A percentile compares a stretch with the other conserved stretches of the same genome.
Evolutionary conservation across 2,888 invertebrate genomes (phyloP).

Genomic region (Nomada fabriciana): DNA sequence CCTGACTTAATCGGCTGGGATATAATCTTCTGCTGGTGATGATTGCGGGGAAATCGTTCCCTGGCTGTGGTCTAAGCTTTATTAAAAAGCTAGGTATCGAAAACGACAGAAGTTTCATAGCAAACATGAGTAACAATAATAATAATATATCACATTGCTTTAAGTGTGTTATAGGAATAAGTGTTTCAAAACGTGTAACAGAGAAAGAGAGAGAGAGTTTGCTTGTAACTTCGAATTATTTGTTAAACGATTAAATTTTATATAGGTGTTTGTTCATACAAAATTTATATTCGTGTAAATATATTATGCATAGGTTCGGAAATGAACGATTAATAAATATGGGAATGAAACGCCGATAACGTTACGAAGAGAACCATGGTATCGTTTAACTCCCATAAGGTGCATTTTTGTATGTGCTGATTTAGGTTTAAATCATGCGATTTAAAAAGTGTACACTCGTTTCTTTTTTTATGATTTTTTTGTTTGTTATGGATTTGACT

Average conservation of each 20-base stretch:
- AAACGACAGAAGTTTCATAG: slow-evolving; percentile 14
- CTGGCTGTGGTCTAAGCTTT: slow-evolving; percentile 22
- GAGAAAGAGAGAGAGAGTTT: slow-evolving; percentile 32
- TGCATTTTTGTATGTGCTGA: slow-evolving; percentile 22
- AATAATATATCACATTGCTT: slow-evolving; percentile 33
- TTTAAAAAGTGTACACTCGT: slow-evolving; percentile 11
- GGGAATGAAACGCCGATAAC: slow-evolving; percentile 5
- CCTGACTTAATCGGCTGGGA: slow-evolving; percentile 52
- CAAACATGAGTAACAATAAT: slow-evolving; percentile 10
- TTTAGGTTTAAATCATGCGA: neutral
- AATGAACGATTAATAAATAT: slow-evolving; percentile 29
- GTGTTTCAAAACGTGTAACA: slow-evolving; percentile 24
- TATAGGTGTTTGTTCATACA: slow-evolving; percentile 47
- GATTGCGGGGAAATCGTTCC: slow-evolving; percentile 5
- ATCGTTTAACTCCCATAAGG: slow-evolving; percentile 2
- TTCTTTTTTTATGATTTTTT: slow-evolving; percentile 8
- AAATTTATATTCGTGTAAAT: slow-evolving; percentile 64
- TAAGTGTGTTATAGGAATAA: slow-evolving; percentile 17
- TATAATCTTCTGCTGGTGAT: slow-evolving; percentile 40
- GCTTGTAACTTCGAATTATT: slow-evolving; percentile 40
- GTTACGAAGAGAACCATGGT: neutral
- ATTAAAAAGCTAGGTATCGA: slow-evolving; percentile 21
- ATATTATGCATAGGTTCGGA: slow-evolving; percentile 41
- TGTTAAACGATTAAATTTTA: slow-evolving; percentile 50
- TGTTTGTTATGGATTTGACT: neutral